Percentiles rank a stretch among this genome's conserved stretches.
Evolutionary conservation across 2,888 invertebrate species (phyloP).

Genomic region (Pseudanteris insignis): DNA sequence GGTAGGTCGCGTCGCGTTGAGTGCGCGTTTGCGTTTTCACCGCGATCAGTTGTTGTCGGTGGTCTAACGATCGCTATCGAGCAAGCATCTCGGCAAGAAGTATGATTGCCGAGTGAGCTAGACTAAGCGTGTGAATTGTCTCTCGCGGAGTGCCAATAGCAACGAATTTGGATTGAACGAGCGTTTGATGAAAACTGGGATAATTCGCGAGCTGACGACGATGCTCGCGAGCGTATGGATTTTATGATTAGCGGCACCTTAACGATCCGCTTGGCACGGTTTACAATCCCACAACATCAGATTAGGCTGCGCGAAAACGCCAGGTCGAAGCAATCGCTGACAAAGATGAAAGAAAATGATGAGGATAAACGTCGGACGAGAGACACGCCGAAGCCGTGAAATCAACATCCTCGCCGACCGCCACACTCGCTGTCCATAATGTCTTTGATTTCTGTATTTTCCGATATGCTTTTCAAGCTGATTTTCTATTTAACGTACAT

Average conservation of each 20-base stretch:
- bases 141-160: slow-evolving; percentile 23
- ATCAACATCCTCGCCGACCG: too few species aligned
- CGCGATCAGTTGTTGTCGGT: slow-evolving; percentile 23
- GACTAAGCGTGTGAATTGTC: slow-evolving; percentile 27
- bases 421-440: too few species aligned
- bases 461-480: too few species aligned
- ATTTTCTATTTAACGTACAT: too few species aligned
- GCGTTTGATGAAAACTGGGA: slow-evolving; percentile 39
- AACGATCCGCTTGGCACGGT: slow-evolving; percentile 51
- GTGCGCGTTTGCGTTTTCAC: slow-evolving; percentile 39
- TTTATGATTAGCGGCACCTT: slow-evolving; percentile 53
- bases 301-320: slow-evolving; percentile 27
- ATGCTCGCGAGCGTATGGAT: slow-evolving; percentile 36
- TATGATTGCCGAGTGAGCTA: slow-evolving; percentile 28
- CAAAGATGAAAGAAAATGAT: slow-evolving; percentile 21
- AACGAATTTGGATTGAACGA: slow-evolving; percentile 28
- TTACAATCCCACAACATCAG: slow-evolving; percentile 50
- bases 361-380: slow-evolving; percentile 15
- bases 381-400: slow-evolving; percentile 12
- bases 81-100: slow-evolving; percentile 25
- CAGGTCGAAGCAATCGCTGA: slow-evolving; percentile 14
- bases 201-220: slow-evolving; percentile 38
- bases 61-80: slow-evolving; percentile 39
- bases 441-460: too few species aligned
- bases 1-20: slow-evolving; percentile 22